phyloP scores from a whole-genome alignment of 2,888 invertebrate genomes.

The Xanthorhoe designata region DNA sequence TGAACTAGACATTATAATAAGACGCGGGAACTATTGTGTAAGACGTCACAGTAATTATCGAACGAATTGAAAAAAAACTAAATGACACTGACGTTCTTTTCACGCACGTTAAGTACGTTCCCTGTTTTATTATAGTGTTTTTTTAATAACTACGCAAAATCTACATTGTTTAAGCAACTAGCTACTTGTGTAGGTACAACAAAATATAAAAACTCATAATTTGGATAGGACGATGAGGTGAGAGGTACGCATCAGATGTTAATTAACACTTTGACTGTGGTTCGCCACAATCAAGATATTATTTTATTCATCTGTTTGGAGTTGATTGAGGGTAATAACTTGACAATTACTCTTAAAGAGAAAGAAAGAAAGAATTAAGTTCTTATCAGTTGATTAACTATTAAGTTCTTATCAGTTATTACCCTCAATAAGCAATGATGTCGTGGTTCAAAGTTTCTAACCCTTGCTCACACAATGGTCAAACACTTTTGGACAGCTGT shows the following conservation, averaged over 20 bases:
- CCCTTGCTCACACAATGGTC: constrained; percentile 30
- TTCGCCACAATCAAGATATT: background rate
- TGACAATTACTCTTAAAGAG: no score
- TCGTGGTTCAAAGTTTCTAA: constrained; percentile 28
- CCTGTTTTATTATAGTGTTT: background rate
- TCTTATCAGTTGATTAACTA: background rate
- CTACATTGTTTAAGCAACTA: constrained; percentile 12
- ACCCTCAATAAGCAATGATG: constrained; percentile 21
- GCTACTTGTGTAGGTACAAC: constrained; percentile 30
- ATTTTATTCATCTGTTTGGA: background rate
- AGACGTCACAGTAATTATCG: no score
- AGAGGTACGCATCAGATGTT: constrained; percentile 16
- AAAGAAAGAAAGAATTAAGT: no score
- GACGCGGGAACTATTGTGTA: background rate
- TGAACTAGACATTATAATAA: background rate
- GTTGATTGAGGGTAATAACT: background rate
- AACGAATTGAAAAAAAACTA: no score
- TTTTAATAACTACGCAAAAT: constrained; percentile 7
- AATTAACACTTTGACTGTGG: background rate
- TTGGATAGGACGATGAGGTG: constrained; percentile 33
- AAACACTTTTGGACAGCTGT: constrained; percentile 31
- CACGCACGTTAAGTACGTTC: no score
- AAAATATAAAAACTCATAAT: constrained; percentile 30
- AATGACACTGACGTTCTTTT: no score
- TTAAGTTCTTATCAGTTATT: background rate